Conservation (phyloP, 2,888 invertebrate genomes). For the Merodon equestris region DNA sequence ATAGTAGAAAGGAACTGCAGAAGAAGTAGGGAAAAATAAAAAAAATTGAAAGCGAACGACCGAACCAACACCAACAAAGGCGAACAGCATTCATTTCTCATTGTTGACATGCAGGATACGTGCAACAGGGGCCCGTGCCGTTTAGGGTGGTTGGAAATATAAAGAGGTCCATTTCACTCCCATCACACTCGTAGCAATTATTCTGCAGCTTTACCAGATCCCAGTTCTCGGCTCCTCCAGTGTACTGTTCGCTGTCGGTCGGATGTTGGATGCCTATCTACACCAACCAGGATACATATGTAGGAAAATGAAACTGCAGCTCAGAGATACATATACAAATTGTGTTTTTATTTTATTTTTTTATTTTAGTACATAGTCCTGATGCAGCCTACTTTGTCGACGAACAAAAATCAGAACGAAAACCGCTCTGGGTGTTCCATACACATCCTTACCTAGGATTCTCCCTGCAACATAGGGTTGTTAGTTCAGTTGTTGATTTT, state of each 20-base stretch:
- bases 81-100: constrained; percentile 60
- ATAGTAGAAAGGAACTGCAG: no score
- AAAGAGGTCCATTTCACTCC: constrained; percentile 60
- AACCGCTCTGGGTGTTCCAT: constrained; percentile 21
- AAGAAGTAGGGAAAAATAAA: constrained; percentile 15
- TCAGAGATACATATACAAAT: constrained; percentile 45
- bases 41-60: constrained; percentile 2
- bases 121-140: constrained; percentile 37
- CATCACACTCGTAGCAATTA: constrained; percentile 65
- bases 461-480: constrained; percentile 4
- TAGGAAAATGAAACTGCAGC: constrained; percentile 44
- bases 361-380: constrained; percentile 4
- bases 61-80: constrained; percentile 37
- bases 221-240: no score
- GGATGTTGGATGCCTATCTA: constrained; percentile 45
- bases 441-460: no score
- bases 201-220: constrained; percentile 39
- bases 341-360: not conserved
- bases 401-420: constrained; percentile 30
- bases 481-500: constrained; percentile 33
- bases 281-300: constrained; percentile 1
- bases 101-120: constrained; percentile 65
- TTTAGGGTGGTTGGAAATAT: constrained; percentile 53
- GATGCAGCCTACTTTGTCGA: constrained; percentile 30
- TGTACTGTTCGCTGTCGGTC: no score